Conservation (phyloP, 2,113 vertebrate genomes). For the Manacus vitellinus region DNA sequence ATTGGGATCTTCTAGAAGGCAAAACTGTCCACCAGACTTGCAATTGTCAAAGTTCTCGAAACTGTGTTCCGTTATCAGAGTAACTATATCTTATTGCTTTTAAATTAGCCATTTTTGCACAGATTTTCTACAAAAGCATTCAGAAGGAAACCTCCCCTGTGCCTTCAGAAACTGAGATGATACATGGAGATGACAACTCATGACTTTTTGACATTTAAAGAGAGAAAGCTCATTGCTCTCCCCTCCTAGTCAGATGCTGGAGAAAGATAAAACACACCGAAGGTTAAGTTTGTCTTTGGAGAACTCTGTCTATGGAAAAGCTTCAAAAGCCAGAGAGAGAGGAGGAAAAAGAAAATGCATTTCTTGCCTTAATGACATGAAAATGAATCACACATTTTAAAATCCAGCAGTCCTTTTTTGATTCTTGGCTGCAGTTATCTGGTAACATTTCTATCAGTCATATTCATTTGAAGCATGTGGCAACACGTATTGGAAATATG, state of each 20-base stretch:
- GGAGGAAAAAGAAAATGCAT: not conserved
- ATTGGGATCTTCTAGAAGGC: not conserved
- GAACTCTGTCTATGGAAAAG: not conserved
- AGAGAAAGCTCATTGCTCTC: not conserved
- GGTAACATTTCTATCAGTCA: conserved; percentile 57
- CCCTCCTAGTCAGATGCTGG: not conserved
- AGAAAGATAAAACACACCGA: not conserved
- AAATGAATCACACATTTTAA: conserved; percentile 41
- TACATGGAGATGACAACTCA: not conserved
- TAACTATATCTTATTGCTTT: not conserved
- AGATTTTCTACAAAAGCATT: not conserved
- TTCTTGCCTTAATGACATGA: not conserved
- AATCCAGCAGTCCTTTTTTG: not conserved
- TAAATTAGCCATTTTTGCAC: not conserved
- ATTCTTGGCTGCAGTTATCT: not conserved
- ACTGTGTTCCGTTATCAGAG: not conserved
- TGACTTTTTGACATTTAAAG: conserved; percentile 40
- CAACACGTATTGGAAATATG: not conserved
- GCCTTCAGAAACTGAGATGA: not conserved
- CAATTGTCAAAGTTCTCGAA: not conserved
- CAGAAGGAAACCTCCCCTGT: not conserved
- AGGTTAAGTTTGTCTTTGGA: conserved; percentile 12
- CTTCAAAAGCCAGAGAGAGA: not conserved
- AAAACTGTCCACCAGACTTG: not conserved
- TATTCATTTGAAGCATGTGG: conserved; percentile 8